Conservation (phyloP, 2,113 vertebrate genomes). For the Dicentrarchus labrax region DNA sequence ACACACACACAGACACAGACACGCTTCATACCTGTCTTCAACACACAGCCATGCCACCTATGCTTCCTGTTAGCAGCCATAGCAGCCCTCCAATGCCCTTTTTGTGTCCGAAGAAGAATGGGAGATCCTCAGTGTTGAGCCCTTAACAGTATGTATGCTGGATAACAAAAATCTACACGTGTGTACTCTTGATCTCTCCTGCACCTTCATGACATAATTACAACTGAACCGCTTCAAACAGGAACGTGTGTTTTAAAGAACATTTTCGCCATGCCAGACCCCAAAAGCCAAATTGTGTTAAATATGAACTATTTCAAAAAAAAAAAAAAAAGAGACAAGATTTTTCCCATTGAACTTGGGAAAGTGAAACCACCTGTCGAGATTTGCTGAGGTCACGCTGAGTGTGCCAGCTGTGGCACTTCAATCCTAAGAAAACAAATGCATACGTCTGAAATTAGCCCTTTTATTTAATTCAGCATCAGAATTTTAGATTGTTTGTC, state of each 20-base stretch:
- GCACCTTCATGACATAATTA: conserved; percentile 35
- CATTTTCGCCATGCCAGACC: conserved; percentile 30
- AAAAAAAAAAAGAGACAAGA: too few species aligned
- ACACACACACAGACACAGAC: not conserved
- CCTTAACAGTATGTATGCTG: conserved; percentile 43
- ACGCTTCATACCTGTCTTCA: conserved; percentile 46
- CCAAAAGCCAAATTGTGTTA: conserved; percentile 44
- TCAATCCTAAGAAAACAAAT: conserved; percentile 29
- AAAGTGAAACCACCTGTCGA: conserved; percentile 11
- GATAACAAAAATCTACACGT: conserved; percentile 35
- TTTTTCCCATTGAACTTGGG: conserved; percentile 4
- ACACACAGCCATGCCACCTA: conserved; percentile 54
- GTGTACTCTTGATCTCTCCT: conserved; percentile 31
- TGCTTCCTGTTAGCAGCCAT: conserved; percentile 60
- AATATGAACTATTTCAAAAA: conserved; percentile 17
- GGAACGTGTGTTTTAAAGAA: conserved; percentile 45
- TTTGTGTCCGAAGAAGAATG: conserved; percentile 44
- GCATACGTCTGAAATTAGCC: conserved; percentile 29
- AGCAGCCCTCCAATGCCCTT: conserved; percentile 48
- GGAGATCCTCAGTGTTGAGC: conserved; percentile 32
- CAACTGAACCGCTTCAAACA: conserved; percentile 32
- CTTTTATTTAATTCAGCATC: conserved; percentile 27
- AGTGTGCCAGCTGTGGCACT: conserved; percentile 20
- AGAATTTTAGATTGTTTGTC: conserved; percentile 37
- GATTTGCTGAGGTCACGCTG: conserved; percentile 14